A percentile compares a stretch with the other conserved stretches of the same genome.
Evolutionary conservation across 2,797 vertebrate species (phyloP).

Genomic region (Lycodopsis pacificus): DNA sequence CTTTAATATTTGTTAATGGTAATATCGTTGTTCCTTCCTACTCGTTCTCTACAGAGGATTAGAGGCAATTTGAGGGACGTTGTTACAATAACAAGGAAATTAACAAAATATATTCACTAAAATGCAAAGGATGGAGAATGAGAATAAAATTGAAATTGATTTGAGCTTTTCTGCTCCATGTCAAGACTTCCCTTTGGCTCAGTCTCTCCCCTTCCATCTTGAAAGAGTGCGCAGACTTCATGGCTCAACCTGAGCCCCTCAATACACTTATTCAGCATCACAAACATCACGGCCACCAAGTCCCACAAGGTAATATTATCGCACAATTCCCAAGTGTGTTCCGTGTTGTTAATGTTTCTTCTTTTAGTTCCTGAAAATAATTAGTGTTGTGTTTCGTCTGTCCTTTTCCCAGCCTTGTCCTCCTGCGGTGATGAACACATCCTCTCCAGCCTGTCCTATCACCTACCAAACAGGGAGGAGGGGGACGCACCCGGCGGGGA

Average conservation of each 20-base stretch:
- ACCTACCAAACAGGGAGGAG: slow-evolving; percentile 20
- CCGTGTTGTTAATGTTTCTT: background rate
- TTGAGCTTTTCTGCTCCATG: background rate
- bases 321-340: background rate
- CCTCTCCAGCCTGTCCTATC: slow-evolving; percentile 40
- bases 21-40: background rate
- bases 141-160: background rate
- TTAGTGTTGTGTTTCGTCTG: background rate
- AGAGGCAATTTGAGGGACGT: background rate
- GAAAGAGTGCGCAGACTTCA: slow-evolving; percentile 54
- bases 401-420: slow-evolving; percentile 12
- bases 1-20: background rate
- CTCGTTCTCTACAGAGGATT: background rate
- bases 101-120: background rate
- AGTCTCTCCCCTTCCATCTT: slow-evolving; percentile 46
- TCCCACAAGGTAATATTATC: slow-evolving; percentile 25
- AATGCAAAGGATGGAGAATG: background rate
- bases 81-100: background rate
- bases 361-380: background rate
- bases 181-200: slow-evolving; percentile 43
- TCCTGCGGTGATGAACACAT: slow-evolving; percentile 25
- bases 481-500: background rate
- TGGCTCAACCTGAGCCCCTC: slow-evolving; percentile 47
- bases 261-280: slow-evolving; percentile 49
- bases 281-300: slow-evolving; percentile 20